Evolutionary conservation across 2,113 vertebrate species (phyloP), one percentile per base, ranked within the genome.

Genomic region (Amia ocellicauda): DNA sequence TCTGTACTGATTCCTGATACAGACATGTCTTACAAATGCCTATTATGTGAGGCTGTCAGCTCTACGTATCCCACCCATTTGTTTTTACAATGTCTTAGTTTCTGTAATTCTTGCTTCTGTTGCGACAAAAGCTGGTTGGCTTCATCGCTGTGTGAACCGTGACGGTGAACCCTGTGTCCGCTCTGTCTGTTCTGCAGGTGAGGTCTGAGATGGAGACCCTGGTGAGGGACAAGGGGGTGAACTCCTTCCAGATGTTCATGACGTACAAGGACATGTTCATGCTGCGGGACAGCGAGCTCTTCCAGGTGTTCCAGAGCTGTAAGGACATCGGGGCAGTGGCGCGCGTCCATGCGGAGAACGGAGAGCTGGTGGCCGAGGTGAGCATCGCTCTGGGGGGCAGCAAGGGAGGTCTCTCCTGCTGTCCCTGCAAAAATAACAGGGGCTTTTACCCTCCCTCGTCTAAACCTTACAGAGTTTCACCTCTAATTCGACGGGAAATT

Each of bases 231-330:
- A 88, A 94, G 68, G 96, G 96, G 0, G 94, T 99, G 69, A 99
- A 96, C 79, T 98, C 96, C 7, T 99, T 99, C 78, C 95, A 99
- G 89, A 94, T 97, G 94, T 98, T 89, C 88, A 97, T 98, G 95
- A 91, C 94, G 70, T 99, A 99, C 76, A 99, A 98, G 83, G 96
- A 99, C 67, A 71, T 85, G 78, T 94, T 92, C 83, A 98, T 99
- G 94, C 91, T 99, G 74, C 89, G 94, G 67, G 96, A 99, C 88
- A 88, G 86, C 2, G 95, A 99, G 76, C 92, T 99, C 27, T 98
- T 94, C 82, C 96, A 98, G 83, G 95, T 80, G 31, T 81, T 99
- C 64, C 88, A 90, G 0, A 91, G 93, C 26, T 99, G 96, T 76
- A 96, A 92, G 60, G 94, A 96, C 81, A 80, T 99, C 1, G 96